These are phyloP conservation scores for Palaemon carinicauda DNA, from an alignment of 1,140 invertebrate species.

Conservation along the genomic window DNA sequence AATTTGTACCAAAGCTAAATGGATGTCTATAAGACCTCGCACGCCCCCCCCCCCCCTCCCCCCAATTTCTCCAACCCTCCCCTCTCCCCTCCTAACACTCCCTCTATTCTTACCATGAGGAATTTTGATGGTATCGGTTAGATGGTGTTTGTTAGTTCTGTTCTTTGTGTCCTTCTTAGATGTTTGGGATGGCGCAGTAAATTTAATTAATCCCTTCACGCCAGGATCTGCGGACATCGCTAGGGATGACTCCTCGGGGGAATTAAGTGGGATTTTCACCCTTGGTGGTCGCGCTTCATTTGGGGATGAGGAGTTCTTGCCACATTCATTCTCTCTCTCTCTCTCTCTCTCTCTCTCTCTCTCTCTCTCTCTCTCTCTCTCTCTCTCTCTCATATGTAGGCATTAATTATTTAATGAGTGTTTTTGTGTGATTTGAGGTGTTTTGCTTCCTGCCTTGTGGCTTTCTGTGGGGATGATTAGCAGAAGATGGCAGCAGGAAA, in stretches of 20 bases:
- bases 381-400: neutral
- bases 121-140: slow-evolving; percentile 16
- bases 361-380: neutral
- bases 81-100: neutral
- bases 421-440: neutral
- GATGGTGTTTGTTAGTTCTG: slow-evolving; percentile 19
- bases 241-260: slow-evolving; percentile 3
- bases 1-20: too few relatives aligned
- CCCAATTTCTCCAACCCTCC: neutral
- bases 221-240: slow-evolving; percentile 1
- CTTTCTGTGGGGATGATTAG: neutral
- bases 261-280: neutral
- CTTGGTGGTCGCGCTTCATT: neutral
- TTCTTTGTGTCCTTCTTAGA: slow-evolving; percentile 31
- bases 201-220: slow-evolving; percentile 54
- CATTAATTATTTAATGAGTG: neutral
- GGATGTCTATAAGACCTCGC: neutral
- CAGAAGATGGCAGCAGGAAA: too few relatives aligned
- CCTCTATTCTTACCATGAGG: neutral
- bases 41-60: neutral
- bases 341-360: neutral
- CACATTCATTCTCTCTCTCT: neutral
- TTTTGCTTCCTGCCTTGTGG: neutral
- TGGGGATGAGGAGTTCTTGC: neutral
- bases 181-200: slow-evolving; percentile 43